Conservation (phyloP, 2,888 invertebrate genomes). For the Andrena dorsata region DNA sequence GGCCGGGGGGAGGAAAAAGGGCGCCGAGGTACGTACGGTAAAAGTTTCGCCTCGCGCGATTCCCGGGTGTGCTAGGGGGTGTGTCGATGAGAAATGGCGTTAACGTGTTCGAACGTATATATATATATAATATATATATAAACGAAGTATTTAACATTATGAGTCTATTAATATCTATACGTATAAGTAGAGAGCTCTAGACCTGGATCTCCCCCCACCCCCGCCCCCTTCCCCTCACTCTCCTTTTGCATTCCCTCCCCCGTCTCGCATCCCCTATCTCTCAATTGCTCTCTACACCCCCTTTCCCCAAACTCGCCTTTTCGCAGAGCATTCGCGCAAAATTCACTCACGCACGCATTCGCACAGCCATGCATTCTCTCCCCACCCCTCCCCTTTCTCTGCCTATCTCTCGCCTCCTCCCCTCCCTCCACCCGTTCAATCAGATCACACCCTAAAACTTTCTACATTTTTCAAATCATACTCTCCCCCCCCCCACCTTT, state of each 20-base stretch:
- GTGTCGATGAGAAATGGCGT: constrained; percentile 70
- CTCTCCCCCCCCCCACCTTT: constrained; percentile 1
- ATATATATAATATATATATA: constrained; percentile 45
- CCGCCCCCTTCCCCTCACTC: constrained; percentile 22
- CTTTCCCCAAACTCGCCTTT: background rate
- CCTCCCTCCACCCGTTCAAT: constrained; percentile 35
- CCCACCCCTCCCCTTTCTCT: constrained; percentile 13
- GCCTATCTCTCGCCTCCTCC: constrained; percentile 27
- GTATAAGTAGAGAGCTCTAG: constrained; percentile 77
- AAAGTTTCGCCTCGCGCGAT: constrained; percentile 41
- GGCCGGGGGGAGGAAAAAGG: constrained; percentile 58
- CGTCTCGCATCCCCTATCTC: constrained; percentile 5
- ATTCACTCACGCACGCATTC: constrained; percentile 18
- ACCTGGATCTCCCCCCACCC: constrained; percentile 49
- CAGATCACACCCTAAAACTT: constrained; percentile 63
- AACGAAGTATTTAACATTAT: constrained; percentile 77
- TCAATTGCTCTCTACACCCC: constrained; percentile 11
- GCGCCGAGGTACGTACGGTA: constrained; percentile 49
- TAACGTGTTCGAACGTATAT: constrained; percentile 68
- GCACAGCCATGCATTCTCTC: constrained; percentile 10
- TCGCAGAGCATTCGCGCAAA: background rate
- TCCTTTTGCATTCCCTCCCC: constrained; percentile 23
- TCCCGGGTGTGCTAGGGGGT: constrained; percentile 60
- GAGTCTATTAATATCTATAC: constrained; percentile 75
- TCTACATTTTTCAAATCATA: constrained; percentile 53